phyloP scores from a whole-genome alignment of 2,797 vertebrate genomes.

The Characodon lateralis region DNA sequence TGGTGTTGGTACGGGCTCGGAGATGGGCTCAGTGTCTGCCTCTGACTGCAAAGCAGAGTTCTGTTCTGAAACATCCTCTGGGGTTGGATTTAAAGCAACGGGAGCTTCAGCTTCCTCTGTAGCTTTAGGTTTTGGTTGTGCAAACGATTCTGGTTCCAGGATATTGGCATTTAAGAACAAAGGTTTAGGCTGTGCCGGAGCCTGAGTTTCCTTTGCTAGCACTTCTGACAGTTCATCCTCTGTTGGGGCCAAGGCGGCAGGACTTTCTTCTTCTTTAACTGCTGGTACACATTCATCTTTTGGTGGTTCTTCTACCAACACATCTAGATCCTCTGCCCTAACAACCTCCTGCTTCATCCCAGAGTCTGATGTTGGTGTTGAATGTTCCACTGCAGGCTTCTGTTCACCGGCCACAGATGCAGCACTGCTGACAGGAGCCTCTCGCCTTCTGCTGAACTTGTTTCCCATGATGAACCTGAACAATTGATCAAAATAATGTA shows the following conservation, averaged over 20 bases:
- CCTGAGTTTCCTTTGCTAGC: slow-evolving; percentile 19
- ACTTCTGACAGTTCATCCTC: slow-evolving; percentile 37
- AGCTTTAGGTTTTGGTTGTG: slow-evolving; percentile 9
- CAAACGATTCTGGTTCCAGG: slow-evolving; percentile 14
- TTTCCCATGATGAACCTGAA: slow-evolving; percentile 84
- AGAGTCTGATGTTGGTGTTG: slow-evolving; percentile 23
- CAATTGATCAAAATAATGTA: slow-evolving; percentile 7
- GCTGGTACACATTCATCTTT: slow-evolving; percentile 36
- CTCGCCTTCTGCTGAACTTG: slow-evolving; percentile 89
- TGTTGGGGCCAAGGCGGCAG: slow-evolving; percentile 6
- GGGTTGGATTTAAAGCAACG: slow-evolving; percentile 8
- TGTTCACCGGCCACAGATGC: slow-evolving; percentile 48
- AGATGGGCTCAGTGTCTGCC: not conserved
- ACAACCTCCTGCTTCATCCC: slow-evolving; percentile 21
- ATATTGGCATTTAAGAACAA: slow-evolving; percentile 12
- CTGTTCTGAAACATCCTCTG: slow-evolving; percentile 23
- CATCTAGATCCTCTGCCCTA: slow-evolving; percentile 38
- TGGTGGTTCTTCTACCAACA: slow-evolving; percentile 34
- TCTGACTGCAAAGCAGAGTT: slow-evolving; percentile 6
- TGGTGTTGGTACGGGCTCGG: slow-evolving; percentile 16
- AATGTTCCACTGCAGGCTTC: slow-evolving; percentile 48
- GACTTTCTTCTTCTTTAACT: slow-evolving; percentile 19
- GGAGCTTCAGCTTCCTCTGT: slow-evolving; percentile 14
- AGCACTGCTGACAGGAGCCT: slow-evolving; percentile 44
- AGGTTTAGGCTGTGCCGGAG: slow-evolving; percentile 34